A percentile compares a stretch with the other conserved stretches of the same genome.
phyloP scores from a whole-genome alignment of 2,888 invertebrate genomes.

The Formica aserva region DNA sequence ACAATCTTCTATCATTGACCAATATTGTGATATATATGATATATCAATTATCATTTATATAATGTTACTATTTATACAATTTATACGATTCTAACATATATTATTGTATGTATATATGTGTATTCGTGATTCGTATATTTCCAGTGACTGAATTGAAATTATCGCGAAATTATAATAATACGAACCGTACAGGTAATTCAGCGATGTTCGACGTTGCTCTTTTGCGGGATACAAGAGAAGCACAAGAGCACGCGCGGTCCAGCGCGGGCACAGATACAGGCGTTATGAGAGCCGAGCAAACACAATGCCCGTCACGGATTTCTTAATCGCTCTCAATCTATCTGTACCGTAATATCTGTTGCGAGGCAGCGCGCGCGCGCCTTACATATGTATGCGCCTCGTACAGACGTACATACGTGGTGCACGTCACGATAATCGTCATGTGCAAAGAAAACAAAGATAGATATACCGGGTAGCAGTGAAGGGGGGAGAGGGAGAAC shows the following conservation, averaged over 20 bases:
- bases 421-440: slow-evolving; percentile 22
- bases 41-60: not conserved
- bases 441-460: slow-evolving; percentile 61
- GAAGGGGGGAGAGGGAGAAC: not conserved
- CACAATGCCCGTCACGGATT: slow-evolving; percentile 85
- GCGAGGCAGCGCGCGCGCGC: slow-evolving; percentile 62
- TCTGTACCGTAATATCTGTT: slow-evolving; percentile 79
- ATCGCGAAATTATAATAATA: not conserved
- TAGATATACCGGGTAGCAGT: slow-evolving; percentile 25
- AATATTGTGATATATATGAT: not conserved
- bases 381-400: slow-evolving; percentile 65
- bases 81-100: too few relatives aligned
- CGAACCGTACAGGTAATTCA: slow-evolving; percentile 1
- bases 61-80: not conserved
- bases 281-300: slow-evolving; percentile 74
- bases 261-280: slow-evolving; percentile 48
- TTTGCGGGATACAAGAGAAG: slow-evolving; percentile 7
- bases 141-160: slow-evolving; percentile 8
- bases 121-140: not conserved
- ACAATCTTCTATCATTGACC: not conserved
- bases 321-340: slow-evolving; percentile 85
- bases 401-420: slow-evolving; percentile 40
- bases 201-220: not conserved
- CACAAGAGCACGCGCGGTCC: slow-evolving; percentile 34
- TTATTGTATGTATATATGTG: not conserved